A percentile compares a stretch with the other conserved stretches of the same genome.
Evolutionary conservation across 2,797 vertebrate species (phyloP).

Genomic region (Gallinago nigripennis): DNA sequence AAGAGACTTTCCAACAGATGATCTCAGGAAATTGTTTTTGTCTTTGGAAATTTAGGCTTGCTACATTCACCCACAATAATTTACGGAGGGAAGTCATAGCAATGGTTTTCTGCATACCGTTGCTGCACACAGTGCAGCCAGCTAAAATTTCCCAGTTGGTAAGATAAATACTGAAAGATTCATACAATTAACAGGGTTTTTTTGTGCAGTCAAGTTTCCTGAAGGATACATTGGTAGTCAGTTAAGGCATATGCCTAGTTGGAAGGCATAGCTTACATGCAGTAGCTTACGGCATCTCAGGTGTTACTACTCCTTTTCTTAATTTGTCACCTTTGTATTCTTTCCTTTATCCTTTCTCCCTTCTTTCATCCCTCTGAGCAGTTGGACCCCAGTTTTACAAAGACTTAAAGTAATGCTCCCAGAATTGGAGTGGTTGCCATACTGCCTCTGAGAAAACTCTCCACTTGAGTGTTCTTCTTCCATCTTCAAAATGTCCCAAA

Average conservation of each 20-base stretch:
- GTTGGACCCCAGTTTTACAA: neutral
- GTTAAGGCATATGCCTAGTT: neutral
- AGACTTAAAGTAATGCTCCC: neutral
- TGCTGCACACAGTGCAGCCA: neutral
- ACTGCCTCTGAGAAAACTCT: neutral
- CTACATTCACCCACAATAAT: neutral
- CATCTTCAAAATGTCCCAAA: neutral
- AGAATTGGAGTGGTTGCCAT: neutral
- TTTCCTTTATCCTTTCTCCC: neutral
- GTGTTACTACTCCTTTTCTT: neutral
- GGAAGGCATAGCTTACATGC: neutral
- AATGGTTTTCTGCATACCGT: neutral
- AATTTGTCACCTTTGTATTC: neutral
- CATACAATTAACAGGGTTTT: neutral
- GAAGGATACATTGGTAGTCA: neutral
- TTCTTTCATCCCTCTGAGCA: neutral
- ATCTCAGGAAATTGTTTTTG: neutral
- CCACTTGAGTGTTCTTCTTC: neutral
- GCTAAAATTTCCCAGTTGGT: neutral
- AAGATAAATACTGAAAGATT: neutral
- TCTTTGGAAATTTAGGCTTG: slow-evolving; percentile 1
- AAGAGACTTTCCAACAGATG: neutral
- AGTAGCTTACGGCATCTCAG: neutral
- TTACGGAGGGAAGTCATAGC: neutral
- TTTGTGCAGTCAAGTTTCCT: neutral